These are phyloP conservation scores for Monochamus saltuarius DNA, from an alignment of 1,140 invertebrate genomes.

Conservation along the genomic window DNA sequence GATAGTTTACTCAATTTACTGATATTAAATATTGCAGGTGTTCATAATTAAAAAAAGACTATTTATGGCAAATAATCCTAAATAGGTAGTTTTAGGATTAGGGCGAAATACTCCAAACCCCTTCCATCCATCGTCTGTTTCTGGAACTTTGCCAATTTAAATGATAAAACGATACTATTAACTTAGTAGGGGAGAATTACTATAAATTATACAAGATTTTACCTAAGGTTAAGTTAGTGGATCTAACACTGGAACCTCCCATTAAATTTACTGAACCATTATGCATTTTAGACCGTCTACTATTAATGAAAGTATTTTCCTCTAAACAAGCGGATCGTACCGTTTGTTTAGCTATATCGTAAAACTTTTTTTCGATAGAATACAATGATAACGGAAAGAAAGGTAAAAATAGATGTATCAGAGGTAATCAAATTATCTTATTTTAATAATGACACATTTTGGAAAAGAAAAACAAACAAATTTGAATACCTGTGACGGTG, in stretches of 20 bases:
- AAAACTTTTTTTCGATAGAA: no score
- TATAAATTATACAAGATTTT: constrained; percentile 45
- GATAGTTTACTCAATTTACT: no score
- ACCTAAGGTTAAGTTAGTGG: constrained; percentile 38
- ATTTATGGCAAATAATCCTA: no score
- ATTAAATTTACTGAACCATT: constrained; percentile 22
- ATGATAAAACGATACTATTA: constrained; percentile 48
- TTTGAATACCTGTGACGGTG: no score
- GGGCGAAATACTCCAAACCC: background rate
- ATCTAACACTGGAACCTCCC: constrained; percentile 20
- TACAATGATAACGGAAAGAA: no score
- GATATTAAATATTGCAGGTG: no score
- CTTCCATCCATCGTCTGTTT: constrained; percentile 31
- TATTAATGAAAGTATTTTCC: constrained; percentile 17
- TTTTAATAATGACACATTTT: no score
- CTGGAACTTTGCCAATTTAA: constrained; percentile 45
- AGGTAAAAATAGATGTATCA: no score
- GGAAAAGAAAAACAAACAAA: no score
- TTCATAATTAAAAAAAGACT: no score
- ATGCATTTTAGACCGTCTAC: constrained; percentile 15
- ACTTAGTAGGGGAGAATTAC: constrained; percentile 37
- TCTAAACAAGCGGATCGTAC: constrained; percentile 15
- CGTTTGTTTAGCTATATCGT: constrained; percentile 6
- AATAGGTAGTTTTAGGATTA: no score
- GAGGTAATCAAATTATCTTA: no score